phyloP scores from a whole-genome alignment of 2,888 invertebrate genomes.

The Lasioglossum vierecki region DNA sequence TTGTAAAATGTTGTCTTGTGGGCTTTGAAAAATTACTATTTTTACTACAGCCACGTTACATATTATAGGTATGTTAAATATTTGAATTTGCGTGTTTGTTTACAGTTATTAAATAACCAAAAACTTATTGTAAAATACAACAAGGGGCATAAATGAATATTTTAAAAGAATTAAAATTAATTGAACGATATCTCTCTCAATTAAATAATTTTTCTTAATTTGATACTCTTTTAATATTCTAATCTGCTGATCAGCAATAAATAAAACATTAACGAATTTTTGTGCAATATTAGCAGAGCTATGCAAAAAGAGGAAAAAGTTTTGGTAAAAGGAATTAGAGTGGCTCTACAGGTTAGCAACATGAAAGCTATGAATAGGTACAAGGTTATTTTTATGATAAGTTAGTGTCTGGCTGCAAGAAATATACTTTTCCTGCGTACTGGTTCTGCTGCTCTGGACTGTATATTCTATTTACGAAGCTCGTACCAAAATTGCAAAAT shows the following conservation, averaged over 20 bases:
- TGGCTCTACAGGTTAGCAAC: conserved; percentile 86
- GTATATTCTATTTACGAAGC: conserved; percentile 88
- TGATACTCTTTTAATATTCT: not conserved
- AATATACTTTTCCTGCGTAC: conserved; percentile 87
- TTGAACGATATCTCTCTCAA: not conserved
- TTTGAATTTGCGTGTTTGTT: not conserved
- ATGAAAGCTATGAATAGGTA: conserved; percentile 87
- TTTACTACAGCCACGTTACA: not conserved
- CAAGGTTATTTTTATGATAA: conserved; percentile 86
- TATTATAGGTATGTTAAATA: not conserved
- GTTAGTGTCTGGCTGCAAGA: conserved; percentile 86
- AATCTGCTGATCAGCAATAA: not conserved
- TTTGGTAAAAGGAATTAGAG: conserved; percentile 86
- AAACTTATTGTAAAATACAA: not conserved
- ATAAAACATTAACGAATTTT: not conserved
- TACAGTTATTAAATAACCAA: not conserved
- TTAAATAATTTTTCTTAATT: not conserved
- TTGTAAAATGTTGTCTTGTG: not conserved
- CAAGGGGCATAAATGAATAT: not conserved
- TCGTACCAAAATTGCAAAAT: conserved; percentile 89
- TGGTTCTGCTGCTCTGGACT: conserved; percentile 89
- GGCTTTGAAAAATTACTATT: not conserved
- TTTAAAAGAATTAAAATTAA: not conserved
- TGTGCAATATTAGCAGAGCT: not conserved
- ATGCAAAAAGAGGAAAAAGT: conserved; percentile 87